Evolutionary conservation across 1,140 invertebrate genomes (phyloP), one percentile per base, ranked within the genome.

Genomic region (Drosophila carrolli): DNA sequence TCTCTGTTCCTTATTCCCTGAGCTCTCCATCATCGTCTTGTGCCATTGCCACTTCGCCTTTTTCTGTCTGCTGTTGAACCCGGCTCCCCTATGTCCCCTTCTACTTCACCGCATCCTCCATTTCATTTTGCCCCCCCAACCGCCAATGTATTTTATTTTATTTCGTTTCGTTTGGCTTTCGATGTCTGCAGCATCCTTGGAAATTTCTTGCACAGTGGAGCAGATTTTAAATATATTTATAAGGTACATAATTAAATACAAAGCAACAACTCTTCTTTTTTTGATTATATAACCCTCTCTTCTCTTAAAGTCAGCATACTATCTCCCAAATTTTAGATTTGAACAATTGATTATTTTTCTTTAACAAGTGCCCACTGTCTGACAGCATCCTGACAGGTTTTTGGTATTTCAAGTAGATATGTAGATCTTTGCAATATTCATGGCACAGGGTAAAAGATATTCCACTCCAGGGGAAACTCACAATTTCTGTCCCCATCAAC

Each of bases 41-140:
- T 61, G 62, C 56, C 53, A 54, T 79, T 68, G 68, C 62, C 76
- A 68, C 46, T 50, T 62, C 19, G 47, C 46, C 65, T 68, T 68
- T 53, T 43, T 68, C 37, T 66, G 60, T 68, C 65, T 66, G 65
- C 65, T 46, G 16, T 23, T 66, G 46, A 63, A 51, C 59, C 38
- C 47, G 38, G 65, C 46, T 65, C 38, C 48, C 72, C 19, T 29
- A 40, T 38, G 43, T 27, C 59, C 55, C 46, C 38, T 56, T 14
- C 13, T 14, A 4, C 14, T 10, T 4, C 14, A 10, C 23, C 6
- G 10, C 10, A 5, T 14, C 11, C n/a, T n/a, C 27, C 27, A 13
- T 14, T 10, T 19, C 40, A 40, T 40, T 55, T 43, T 38, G 37
- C 16, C 14, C 40, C 56, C 65, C 47, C 32, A 43, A 6, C 38